Percentiles rank a stretch among this genome's conserved stretches.
These are phyloP conservation scores for Crotalus tigris DNA, from an alignment of 2,113 vertebrate species.

Conservation along the genomic window DNA sequence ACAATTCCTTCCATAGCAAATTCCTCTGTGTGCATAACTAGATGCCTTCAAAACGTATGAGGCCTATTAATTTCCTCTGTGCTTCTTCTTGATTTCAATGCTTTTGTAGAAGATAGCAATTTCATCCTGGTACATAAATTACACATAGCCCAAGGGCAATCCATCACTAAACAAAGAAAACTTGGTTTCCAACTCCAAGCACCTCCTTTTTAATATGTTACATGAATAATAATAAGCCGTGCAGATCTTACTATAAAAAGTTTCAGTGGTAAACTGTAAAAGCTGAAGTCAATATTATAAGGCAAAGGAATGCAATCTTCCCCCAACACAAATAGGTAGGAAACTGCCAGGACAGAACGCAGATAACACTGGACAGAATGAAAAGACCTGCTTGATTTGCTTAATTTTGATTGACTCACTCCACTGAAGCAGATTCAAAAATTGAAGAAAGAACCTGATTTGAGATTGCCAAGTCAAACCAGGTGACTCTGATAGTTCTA, in stretches of 20 bases:
- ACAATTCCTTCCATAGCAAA: background rate
- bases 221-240: background rate
- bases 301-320: background rate
- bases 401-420: background rate
- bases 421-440: background rate
- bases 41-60: background rate
- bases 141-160: background rate
- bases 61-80: background rate
- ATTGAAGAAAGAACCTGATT: background rate
- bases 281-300: background rate
- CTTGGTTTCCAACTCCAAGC: background rate
- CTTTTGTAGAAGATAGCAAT: background rate
- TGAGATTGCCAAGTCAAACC: background rate
- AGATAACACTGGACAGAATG: background rate
- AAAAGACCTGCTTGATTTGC: background rate
- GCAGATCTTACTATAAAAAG: background rate
- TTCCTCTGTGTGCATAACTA: constrained; percentile 2
- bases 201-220: background rate
- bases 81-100: background rate
- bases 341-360: background rate
- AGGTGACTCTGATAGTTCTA: background rate
- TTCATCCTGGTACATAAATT: constrained; percentile 22
- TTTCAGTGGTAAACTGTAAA: background rate
- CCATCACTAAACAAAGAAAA: background rate
- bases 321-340: background rate